Percentiles rank a stretch among this genome's conserved stretches.
These are phyloP conservation scores for Strigops habroptila DNA, from an alignment of 2,113 vertebrate species.

Conservation along the genomic window DNA sequence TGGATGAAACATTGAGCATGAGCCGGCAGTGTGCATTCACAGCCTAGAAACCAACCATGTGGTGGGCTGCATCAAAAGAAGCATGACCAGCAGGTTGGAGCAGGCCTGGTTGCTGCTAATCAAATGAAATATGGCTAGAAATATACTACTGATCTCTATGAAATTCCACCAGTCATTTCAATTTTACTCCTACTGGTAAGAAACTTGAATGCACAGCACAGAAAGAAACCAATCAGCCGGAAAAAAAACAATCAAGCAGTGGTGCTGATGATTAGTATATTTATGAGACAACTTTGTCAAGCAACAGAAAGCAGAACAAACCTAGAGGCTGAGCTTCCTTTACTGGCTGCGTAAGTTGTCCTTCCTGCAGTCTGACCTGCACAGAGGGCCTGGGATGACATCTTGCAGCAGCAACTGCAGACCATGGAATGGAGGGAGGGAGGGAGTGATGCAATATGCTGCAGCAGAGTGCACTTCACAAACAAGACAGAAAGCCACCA, in stretches of 20 bases:
- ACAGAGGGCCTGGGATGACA: not conserved
- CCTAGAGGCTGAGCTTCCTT: not conserved
- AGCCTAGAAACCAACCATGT: not conserved
- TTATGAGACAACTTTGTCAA: not conserved
- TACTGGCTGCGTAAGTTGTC: not conserved
- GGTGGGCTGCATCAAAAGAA: not conserved
- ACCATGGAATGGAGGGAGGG: not conserved
- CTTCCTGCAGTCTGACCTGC: not conserved
- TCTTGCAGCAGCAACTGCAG: not conserved
- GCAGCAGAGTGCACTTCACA: not conserved
- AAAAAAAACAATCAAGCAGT: not conserved
- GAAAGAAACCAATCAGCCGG: not conserved
- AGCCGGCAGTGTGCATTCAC: fast-evolving
- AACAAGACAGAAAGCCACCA: not conserved
- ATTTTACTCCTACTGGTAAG: not conserved
- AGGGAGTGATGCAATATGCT: not conserved
- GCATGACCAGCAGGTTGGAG: fast-evolving
- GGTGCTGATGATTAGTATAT: not conserved
- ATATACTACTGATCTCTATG: not conserved
- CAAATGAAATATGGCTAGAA: not conserved
- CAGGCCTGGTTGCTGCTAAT: not conserved
- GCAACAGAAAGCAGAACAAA: not conserved
- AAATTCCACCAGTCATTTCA: not conserved
- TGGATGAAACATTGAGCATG: not conserved
- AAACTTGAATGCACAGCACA: not conserved